Conservation (phyloP, 2,797 vertebrate species). For the Eupleurogrammus muticus region DNA sequence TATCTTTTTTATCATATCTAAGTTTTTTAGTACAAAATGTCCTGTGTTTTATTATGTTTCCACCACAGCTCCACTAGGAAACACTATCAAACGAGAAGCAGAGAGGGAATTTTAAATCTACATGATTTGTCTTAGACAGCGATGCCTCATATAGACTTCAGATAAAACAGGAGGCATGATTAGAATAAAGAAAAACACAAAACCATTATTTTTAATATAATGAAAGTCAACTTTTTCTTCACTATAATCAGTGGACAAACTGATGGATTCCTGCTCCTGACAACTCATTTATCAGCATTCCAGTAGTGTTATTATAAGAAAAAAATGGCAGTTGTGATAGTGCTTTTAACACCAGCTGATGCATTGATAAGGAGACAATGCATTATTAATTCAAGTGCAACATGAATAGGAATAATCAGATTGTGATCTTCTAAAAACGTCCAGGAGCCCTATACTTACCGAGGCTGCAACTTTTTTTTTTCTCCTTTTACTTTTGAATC, state of each 20-base stretch:
- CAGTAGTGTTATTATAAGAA: background rate
- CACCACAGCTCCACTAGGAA: background rate
- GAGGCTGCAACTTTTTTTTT: background rate
- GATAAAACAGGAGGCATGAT: background rate
- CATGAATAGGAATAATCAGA: conserved; percentile 48
- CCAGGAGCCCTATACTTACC: conserved; percentile 1
- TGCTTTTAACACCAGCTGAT: conserved; percentile 24
- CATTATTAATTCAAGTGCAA: conserved; percentile 40
- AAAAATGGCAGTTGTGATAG: background rate
- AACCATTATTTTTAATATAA: no score
- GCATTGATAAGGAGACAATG: conserved; percentile 25
- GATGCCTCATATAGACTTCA: background rate
- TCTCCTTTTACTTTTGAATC: conserved; percentile 31
- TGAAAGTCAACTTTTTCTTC: no score
- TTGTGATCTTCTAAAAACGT: conserved; percentile 26
- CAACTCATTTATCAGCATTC: conserved; percentile 2
- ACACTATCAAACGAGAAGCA: background rate
- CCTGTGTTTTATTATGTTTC: no score
- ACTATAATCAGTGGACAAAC: background rate
- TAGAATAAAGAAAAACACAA: background rate
- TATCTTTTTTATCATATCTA: no score
- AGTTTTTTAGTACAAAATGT: no score
- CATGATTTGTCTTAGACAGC: background rate
- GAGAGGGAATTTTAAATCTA: background rate
- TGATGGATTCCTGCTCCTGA: background rate